These are phyloP conservation scores for Gyrodactylus salaris DNA, from an alignment of 1,140 invertebrate species.

Conservation along the genomic window DNA sequence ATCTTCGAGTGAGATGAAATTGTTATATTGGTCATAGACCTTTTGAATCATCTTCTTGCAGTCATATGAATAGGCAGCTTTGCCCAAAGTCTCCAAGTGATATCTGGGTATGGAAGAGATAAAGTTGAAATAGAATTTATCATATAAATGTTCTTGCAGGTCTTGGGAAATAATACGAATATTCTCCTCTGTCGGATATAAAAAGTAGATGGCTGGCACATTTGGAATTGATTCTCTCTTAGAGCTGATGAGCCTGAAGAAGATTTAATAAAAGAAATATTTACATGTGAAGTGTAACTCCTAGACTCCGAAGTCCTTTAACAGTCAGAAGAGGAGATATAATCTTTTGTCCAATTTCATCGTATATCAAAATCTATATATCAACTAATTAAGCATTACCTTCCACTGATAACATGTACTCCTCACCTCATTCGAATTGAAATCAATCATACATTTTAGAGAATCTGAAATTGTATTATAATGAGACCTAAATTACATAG, in stretches of 20 bases:
- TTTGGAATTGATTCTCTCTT: slow-evolving; percentile 79
- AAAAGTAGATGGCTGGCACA: slow-evolving; percentile 90
- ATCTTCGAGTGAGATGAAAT: slow-evolving; percentile 89
- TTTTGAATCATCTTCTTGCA: slow-evolving; percentile 47
- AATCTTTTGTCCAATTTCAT: slow-evolving; percentile 75
- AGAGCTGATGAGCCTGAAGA: slow-evolving; percentile 45
- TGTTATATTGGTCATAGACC: slow-evolving; percentile 69
- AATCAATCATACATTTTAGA: slow-evolving; percentile 2
- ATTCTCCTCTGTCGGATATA: slow-evolving; percentile 82
- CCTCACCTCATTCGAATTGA: not conserved
- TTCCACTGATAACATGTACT: not conserved
- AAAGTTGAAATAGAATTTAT: slow-evolving; percentile 81
- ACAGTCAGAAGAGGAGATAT: slow-evolving; percentile 78
- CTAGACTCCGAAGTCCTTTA: slow-evolving; percentile 68
- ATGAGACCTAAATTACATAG: not conserved
- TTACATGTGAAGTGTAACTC: slow-evolving; percentile 82
- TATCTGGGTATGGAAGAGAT: slow-evolving; percentile 70
- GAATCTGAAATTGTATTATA: not conserved
- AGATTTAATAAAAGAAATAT: slow-evolving; percentile 13
- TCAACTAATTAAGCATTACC: not conserved
- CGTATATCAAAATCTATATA: slow-evolving; percentile 45
- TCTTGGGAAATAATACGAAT: slow-evolving; percentile 27
- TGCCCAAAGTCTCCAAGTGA: slow-evolving; percentile 71
- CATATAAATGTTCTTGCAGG: slow-evolving; percentile 58
- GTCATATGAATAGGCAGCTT: slow-evolving; percentile 12